Percentiles rank a stretch among this genome's conserved stretches.
Conservation (phyloP, 2,113 vertebrate species). For the Cebidichthys violaceus region DNA sequence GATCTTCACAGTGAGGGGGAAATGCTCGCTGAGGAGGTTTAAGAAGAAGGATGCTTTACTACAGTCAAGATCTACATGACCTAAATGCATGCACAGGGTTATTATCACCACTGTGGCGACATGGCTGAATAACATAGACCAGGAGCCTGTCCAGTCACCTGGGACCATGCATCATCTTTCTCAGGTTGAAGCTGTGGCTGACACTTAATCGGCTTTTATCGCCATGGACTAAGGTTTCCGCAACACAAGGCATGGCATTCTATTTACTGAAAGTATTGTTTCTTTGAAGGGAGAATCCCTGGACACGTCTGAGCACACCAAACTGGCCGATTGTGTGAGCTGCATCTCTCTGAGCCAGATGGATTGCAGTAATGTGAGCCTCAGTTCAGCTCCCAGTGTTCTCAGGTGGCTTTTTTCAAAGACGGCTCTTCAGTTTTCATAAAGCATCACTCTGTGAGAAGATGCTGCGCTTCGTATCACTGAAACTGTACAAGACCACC, state of each 20-base stretch:
- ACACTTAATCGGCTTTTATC: slow-evolving; percentile 1
- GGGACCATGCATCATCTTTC: neutral
- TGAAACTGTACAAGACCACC: slow-evolving; percentile 24
- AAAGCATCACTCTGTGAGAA: neutral
- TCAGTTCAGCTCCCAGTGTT: slow-evolving; percentile 17
- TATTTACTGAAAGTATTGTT: slow-evolving; percentile 20
- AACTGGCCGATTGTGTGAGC: neutral
- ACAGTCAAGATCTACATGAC: neutral
- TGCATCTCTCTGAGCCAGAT: neutral
- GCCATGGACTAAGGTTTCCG: neutral
- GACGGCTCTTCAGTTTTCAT: slow-evolving; percentile 5
- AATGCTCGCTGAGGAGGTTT: neutral
- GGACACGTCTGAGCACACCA: neutral
- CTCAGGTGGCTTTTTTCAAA: slow-evolving; percentile 26
- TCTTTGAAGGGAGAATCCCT: slow-evolving; percentile 7
- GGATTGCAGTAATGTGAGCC: slow-evolving; percentile 18
- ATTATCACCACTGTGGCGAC: neutral
- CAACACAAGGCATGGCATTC: neutral
- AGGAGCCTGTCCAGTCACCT: neutral
- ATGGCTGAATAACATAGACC: neutral
- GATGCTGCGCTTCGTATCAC: neutral
- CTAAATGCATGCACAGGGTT: neutral
- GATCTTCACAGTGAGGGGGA: neutral
- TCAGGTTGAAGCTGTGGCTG: neutral
- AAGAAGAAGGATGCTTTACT: neutral